These are phyloP conservation scores for Fragum sueziense DNA, from an alignment of 2,888 invertebrate genomes.

Conservation along the genomic window DNA sequence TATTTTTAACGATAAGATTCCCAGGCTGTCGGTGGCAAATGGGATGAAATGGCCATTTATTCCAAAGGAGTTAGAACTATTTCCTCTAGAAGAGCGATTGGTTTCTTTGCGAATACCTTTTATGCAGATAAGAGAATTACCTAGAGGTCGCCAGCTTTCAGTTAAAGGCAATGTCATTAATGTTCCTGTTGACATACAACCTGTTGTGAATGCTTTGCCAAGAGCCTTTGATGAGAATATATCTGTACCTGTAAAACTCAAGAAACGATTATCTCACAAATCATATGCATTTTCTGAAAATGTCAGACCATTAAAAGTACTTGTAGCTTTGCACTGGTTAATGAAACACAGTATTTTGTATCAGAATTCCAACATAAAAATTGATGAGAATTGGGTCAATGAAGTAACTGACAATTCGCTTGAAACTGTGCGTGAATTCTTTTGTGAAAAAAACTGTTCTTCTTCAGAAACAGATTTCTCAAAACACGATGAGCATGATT, in stretches of 20 bases:
- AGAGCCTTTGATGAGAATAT: conserved; percentile 42
- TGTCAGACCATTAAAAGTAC: conserved; percentile 40
- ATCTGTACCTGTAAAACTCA: conserved; percentile 52
- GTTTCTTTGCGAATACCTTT: conserved; percentile 39
- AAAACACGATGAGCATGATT: not conserved
- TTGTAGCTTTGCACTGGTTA: conserved; percentile 47
- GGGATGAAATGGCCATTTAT: conserved; percentile 51
- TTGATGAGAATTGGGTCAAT: conserved; percentile 36
- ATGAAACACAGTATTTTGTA: conserved; percentile 46
- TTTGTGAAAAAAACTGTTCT: too few species aligned
- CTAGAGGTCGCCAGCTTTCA: conserved; percentile 45
- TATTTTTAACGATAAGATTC: conserved; percentile 36
- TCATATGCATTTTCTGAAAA: conserved; percentile 40
- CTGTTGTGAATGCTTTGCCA: conserved; percentile 22
- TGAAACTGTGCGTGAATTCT: not conserved
- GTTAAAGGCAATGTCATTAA: conserved; percentile 55
- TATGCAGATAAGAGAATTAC: conserved; percentile 19
- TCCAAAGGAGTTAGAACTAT: conserved; percentile 45
- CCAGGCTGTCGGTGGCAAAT: conserved; percentile 12
- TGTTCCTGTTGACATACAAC: conserved; percentile 59
- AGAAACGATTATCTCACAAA: conserved; percentile 43
- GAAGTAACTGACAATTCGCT: not conserved
- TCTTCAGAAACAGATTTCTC: not conserved
- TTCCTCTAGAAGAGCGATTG: conserved; percentile 46
- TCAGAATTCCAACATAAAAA: conserved; percentile 29